Evolutionary conservation across 2,113 vertebrate genomes (phyloP), one percentile per base, ranked within the genome.

Genomic region (Nasalis larvatus): DNA sequence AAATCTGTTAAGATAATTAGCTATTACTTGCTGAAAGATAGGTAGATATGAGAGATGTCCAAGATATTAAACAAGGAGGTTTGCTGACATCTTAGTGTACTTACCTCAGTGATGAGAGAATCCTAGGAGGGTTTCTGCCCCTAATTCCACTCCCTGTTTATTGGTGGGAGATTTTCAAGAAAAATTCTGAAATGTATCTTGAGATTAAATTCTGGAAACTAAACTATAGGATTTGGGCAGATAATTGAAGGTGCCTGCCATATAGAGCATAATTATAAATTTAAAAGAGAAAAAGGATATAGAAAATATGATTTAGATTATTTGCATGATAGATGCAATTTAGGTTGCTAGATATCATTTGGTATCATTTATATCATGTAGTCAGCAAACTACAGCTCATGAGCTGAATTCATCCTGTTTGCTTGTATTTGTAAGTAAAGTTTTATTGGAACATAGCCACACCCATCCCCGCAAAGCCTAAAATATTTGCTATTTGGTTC

Each of bases 201-300:
- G 5, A 37, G 89, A 74, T 95, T 93, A 91, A 96, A 60, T 92
- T 91, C 81, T 95, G 21, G 76, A 95, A 86, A 56, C 96, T 45
- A 90, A 89, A 42, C 45, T 91, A 0, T 66, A 81, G 52, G 30
- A 78, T 45, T 87, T 97, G 49, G 74, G 42, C 88, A 91, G 80
- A 35, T 92, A 63, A 68, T 14, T 86, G 45, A 32, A 82, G 20
- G 88, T 93, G 92, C 63, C 83, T 73, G 11, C 90, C 78, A 86
- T 86, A 30, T 16, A 74, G 40, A 94, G 13, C 40, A 49, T 78
- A 20, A 56, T 76, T 95, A 5, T 83, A 89, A 81, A 93, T 90
- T 89, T 88, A 45, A 90, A 96, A 89, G 89, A 89, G 12, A 89
- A 86, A 60, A 89, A 30, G 3, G 6, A 18, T 88, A 56, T 32